phyloP scores from a whole-genome alignment of 2,797 vertebrate genomes.

The Argya squamiceps region DNA sequence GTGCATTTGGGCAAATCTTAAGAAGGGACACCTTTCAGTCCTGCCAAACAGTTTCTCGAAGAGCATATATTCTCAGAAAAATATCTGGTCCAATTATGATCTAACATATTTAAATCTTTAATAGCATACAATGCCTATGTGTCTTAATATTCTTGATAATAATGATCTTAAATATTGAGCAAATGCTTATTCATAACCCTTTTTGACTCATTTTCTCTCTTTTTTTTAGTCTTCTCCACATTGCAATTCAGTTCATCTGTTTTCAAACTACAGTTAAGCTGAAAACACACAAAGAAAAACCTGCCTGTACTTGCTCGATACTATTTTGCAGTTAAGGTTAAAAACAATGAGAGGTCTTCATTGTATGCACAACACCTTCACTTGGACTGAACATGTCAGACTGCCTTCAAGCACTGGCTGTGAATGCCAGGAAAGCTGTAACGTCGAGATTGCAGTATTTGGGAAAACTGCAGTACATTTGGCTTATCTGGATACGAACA shows the following conservation, averaged over 20 bases:
- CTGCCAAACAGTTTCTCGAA: background rate
- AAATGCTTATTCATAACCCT: background rate
- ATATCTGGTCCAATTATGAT: background rate
- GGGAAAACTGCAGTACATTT: slow-evolving; percentile 1
- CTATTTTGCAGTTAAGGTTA: background rate
- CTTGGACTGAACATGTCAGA: slow-evolving; percentile 51
- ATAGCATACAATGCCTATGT: background rate
- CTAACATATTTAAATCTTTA: background rate
- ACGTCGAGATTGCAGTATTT: background rate
- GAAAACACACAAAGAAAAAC: slow-evolving; percentile 34
- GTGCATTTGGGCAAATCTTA: background rate
- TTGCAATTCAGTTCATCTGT: background rate
- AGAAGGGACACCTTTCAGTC: background rate
- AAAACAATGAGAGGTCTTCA: slow-evolving; percentile 56
- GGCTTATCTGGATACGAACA: background rate
- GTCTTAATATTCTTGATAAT: background rate
- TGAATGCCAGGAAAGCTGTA: slow-evolving; percentile 43
- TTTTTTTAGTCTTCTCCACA: background rate
- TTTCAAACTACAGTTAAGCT: slow-evolving; percentile 31
- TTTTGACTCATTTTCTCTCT: background rate
- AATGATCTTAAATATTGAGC: background rate
- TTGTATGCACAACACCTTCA: background rate
- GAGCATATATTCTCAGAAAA: background rate
- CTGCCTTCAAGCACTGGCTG: slow-evolving; percentile 21
- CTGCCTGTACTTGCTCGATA: background rate